Evolutionary conservation across 2,888 invertebrate genomes (phyloP).

Genomic region (Lasioglossum leucozonium): DNA sequence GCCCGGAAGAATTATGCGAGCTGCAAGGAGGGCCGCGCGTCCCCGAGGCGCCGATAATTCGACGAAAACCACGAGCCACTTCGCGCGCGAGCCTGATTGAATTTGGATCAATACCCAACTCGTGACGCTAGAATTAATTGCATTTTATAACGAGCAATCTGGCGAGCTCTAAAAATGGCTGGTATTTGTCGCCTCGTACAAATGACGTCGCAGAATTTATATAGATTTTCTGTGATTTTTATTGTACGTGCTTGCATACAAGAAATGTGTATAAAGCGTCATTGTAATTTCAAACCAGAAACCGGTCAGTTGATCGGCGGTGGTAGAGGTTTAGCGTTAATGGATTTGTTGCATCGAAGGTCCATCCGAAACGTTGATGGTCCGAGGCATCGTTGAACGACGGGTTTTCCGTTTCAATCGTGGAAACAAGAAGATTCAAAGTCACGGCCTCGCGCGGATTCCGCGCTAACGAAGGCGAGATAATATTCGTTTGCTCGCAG

Average conservation of each 20-base stretch:
- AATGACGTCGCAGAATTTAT: too few species aligned
- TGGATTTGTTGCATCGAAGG: not conserved
- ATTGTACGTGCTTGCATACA: too few species aligned
- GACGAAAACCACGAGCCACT: not conserved
- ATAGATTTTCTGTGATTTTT: too few species aligned
- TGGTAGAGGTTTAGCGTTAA: too few species aligned
- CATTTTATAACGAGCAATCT: too few species aligned
- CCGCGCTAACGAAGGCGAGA: conserved; percentile 16
- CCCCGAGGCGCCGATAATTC: too few species aligned
- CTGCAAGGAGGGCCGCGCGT: not conserved
- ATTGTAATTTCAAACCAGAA: too few species aligned
- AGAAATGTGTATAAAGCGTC: too few species aligned
- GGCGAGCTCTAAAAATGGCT: too few species aligned
- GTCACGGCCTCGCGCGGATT: conserved; percentile 20
- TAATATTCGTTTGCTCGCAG: not conserved
- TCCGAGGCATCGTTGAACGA: not conserved
- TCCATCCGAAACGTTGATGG: not conserved
- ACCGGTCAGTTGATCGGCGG: too few species aligned
- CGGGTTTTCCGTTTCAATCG: not conserved
- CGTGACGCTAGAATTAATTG: conserved; percentile 27
- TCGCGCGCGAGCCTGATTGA: not conserved
- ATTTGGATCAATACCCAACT: not conserved
- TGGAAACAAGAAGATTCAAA: conserved; percentile 21
- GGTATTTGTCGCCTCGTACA: too few species aligned
- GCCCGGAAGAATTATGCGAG: conserved; percentile 5